phyloP scores from a whole-genome alignment of 2,113 vertebrate species.

The Oostethus manadensis region DNA sequence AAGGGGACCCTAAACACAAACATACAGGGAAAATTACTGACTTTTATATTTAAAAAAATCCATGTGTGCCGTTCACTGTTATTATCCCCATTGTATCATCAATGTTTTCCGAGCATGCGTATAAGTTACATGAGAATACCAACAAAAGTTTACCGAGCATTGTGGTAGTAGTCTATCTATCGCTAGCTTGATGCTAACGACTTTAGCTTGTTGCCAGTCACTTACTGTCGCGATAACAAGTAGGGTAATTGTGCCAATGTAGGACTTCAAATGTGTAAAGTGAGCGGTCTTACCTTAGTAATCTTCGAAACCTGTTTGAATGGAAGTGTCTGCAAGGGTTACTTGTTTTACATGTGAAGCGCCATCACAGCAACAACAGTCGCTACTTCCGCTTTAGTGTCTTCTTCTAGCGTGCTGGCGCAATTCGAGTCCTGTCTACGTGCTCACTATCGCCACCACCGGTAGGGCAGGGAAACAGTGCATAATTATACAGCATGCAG shows the following conservation, averaged over 20 bases:
- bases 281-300: conserved; percentile 26
- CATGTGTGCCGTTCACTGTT: no score
- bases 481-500: no score
- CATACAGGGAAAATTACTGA: no score
- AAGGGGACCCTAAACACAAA: conserved; percentile 23
- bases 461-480: background rate
- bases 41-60: background rate
- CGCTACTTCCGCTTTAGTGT: conserved; percentile 36
- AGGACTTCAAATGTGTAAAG: background rate
- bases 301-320: background rate
- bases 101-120: no score
- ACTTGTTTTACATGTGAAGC: conserved; percentile 32
- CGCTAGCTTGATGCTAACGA: background rate
- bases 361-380: conserved; percentile 41
- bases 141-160: no score
- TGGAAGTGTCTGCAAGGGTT: background rate
- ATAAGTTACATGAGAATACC: background rate
- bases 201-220: background rate
- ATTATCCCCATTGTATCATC: no score
- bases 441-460: conserved; percentile 4
- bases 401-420: conserved; percentile 16
- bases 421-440: background rate
- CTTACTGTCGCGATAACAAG: background rate
- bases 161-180: no score
- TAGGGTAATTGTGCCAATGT: background rate